Base-by-base conservation (phyloP, 2,888 invertebrate species). In the Lacanobia oleracea region DNA sequence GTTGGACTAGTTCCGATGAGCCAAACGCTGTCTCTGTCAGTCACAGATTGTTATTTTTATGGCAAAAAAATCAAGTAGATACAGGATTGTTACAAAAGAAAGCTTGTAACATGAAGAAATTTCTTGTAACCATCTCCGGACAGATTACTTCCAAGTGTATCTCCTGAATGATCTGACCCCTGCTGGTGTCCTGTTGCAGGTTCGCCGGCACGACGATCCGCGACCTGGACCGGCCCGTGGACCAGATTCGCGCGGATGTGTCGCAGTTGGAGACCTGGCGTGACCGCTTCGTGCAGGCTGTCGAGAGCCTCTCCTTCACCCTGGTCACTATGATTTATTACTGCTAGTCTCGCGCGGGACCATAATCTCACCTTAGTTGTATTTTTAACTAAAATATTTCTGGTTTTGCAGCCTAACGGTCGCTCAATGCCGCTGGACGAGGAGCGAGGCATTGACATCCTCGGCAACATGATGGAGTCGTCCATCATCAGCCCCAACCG, bases 401-500 rank as follows among this genome's bases (percentile, higher is more conserved):
- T 50, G 14, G 27, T 3, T 56, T 9, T 1, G 18, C 27, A 97
- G 97, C 96, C 96, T 14, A 94, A 96, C 68, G 97, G 97, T 0
- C 94, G 96, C 27, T 93, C 92, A 4, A 88, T 97, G 21, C 90
- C 91, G 0, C 89, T 98, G 40, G 97, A 97, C 60, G 98, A 98
- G 87, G 94, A 94, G 40, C 96, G 95, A 0, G 98, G 98, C 18
- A 98, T 98, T 83, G 98, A 98, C 87, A 93, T 97, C 12, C 94
- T 98, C 27, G 98, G 98, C 14, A 98, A 98, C 90, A 96, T 98
- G 84, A 94, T 98, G 89, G 98, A 98, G 92, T 96, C 98, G 0
- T 97, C 97, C 45, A 96, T 97, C 78, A 89, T 98, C 57, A 97
- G 98, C 60, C 97, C 97, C 8, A 98, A 98, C 93, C 94, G 96